Base-by-base conservation (phyloP, 2,888 invertebrate species). In the Polydrusus pterygomalis region DNA sequence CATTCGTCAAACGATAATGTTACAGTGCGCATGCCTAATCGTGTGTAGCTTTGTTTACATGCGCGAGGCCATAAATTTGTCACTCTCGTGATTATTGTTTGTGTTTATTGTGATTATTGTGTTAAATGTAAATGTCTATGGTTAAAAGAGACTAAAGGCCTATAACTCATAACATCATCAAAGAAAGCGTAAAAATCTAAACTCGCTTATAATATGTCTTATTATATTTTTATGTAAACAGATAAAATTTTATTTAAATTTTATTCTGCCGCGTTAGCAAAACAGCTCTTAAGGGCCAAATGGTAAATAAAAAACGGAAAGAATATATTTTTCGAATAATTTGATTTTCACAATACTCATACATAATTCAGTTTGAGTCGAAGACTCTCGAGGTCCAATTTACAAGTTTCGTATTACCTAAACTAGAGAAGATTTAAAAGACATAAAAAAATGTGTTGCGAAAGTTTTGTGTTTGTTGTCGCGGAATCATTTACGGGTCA, bases 271-370 rank as follows among this genome's bases (percentile, higher is more conserved):
- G 40, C 20, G 58, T 60, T 58, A 60, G 47, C 43, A 25, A 45
- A 62, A 68, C 38, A 43, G 20, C 45, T 56, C 74, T 15, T 20
- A 34, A 58, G 62, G 30, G 51, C 15, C 58, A 54, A 62, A 74
- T 74, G 67, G 68, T 68, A 68, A 74, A 68, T 45, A 63, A 63
- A 73, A 67, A 47, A 58, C 34, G 60, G n/a, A 47, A 47, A 63
- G 25, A 65, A 62, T 70, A 70, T 70, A 69, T 74, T 74, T 74
- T 74, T 63, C 74, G 64, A 74, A 70, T 74, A 74, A 74, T 74
- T 74, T 74, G 69, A 70, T 74, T 74, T 74, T 74, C 63, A 64
- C 69, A 45, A 45, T 18, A 17, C 56, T 18, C 58, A 74, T 74
- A 69, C 63, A 74, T 74, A 70, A 74, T 74, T 74, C 74, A 74